phyloP scores from a whole-genome alignment of 2,888 invertebrate genomes.

The Cheiracanthium punctorium region DNA sequence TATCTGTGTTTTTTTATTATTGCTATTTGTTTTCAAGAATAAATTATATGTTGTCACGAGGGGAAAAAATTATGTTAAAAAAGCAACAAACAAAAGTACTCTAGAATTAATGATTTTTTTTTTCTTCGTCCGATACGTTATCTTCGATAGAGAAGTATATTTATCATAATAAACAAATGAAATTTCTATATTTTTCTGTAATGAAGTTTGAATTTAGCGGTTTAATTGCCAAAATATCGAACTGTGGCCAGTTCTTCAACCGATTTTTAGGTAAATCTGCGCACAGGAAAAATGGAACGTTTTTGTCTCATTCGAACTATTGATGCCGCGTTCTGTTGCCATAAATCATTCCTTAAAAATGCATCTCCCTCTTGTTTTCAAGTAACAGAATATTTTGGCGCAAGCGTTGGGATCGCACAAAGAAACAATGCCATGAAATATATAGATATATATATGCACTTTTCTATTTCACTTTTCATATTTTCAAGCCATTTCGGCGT shows the following conservation, averaged over 20 bases:
- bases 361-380: constrained; percentile 30
- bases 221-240: constrained; percentile 8
- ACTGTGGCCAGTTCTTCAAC: background rate
- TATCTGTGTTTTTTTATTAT: too few species aligned
- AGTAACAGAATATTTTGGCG: constrained; percentile 63
- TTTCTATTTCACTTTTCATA: constrained; percentile 33
- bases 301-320: background rate
- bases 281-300: background rate
- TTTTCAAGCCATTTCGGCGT: constrained; percentile 31
- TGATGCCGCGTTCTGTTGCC: background rate
- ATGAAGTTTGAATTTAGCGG: background rate
- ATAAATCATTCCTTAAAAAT: constrained; percentile 59
- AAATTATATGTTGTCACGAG: too few species aligned
- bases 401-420: constrained; percentile 22
- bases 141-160: background rate
- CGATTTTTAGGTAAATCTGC: background rate
- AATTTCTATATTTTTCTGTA: background rate
- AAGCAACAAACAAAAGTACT: too few species aligned
- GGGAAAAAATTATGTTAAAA: too few species aligned
- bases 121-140: background rate
- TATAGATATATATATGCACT: constrained; percentile 36
- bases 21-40: too few species aligned
- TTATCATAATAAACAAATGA: background rate
- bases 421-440: constrained; percentile 59
- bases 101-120: background rate